Conservation (phyloP, 2,113 vertebrate species). For the Genyomyrus donnyi region DNA sequence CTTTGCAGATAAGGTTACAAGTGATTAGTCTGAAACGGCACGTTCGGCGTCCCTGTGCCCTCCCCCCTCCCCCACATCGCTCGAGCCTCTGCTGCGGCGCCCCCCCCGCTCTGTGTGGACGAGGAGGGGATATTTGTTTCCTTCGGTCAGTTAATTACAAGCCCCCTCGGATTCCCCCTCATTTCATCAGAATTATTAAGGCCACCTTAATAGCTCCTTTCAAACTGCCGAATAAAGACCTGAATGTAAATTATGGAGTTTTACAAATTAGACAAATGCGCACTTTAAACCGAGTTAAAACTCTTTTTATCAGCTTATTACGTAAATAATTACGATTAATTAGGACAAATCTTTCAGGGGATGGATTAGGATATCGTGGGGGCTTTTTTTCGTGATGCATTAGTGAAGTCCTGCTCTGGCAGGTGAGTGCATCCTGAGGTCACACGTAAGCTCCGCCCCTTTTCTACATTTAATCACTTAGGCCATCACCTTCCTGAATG, state of each 20-base stretch:
- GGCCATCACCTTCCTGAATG: background rate
- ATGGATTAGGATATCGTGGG: background rate
- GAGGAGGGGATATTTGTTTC: background rate
- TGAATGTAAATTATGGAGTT: background rate
- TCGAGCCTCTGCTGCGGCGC: background rate
- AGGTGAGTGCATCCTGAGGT: background rate
- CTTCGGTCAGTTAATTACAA: constrained; percentile 8
- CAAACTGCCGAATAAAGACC: background rate
- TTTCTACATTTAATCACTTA: background rate
- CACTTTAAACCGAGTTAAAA: background rate
- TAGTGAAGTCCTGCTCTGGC: background rate
- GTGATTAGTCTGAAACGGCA: background rate
- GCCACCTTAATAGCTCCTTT: background rate
- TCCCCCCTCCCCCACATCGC: background rate
- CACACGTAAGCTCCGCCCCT: background rate
- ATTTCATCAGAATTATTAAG: background rate
- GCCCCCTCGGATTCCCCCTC: background rate
- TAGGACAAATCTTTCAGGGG: background rate
- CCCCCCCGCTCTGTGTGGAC: background rate
- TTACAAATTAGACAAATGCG: background rate
- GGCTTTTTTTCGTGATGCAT: background rate
- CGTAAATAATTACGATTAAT: background rate
- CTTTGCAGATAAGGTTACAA: background rate
- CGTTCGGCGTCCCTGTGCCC: background rate
- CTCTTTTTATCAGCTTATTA: constrained; percentile 10